Conservation (phyloP, 2,797 vertebrate species). For the Coracias cyanogaster region DNA sequence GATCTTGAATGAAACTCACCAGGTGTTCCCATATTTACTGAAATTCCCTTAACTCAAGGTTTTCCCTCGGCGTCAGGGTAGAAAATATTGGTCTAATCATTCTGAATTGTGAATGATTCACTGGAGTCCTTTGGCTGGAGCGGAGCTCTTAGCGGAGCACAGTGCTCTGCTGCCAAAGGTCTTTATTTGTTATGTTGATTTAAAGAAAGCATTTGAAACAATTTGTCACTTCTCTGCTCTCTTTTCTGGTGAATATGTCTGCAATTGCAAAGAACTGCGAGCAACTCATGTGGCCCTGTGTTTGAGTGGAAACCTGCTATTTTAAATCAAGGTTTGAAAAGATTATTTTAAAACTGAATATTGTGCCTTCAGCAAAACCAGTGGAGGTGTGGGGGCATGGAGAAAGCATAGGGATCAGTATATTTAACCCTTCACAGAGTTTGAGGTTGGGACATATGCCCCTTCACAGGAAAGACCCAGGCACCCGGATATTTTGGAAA, state of each 20-base stretch:
- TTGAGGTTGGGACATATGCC: not conserved
- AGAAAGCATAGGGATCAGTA: not conserved
- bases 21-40: constrained; percentile 28
- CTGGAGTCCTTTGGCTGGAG: constrained; percentile 5
- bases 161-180: not conserved
- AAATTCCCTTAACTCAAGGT: constrained; percentile 20
- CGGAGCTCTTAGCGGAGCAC: not conserved
- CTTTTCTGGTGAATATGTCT: not conserved
- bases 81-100: constrained; percentile 34
- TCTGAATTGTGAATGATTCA: constrained; percentile 44
- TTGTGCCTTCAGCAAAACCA: not conserved
- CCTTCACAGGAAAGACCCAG: not conserved
- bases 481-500: not conserved
- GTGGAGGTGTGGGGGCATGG: not conserved
- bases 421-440: not conserved
- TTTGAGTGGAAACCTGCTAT: not conserved
- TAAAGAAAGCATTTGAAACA: not conserved
- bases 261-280: not conserved
- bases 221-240: not conserved
- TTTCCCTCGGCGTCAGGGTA: not conserved
- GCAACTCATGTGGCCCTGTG: not conserved
- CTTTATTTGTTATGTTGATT: not conserved
- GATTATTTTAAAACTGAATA: not conserved
- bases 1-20: constrained; percentile 4
- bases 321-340: constrained; percentile 12